Base-by-base conservation (phyloP, 2,797 vertebrate genomes). In the Acanthurus leucopareius region DNA sequence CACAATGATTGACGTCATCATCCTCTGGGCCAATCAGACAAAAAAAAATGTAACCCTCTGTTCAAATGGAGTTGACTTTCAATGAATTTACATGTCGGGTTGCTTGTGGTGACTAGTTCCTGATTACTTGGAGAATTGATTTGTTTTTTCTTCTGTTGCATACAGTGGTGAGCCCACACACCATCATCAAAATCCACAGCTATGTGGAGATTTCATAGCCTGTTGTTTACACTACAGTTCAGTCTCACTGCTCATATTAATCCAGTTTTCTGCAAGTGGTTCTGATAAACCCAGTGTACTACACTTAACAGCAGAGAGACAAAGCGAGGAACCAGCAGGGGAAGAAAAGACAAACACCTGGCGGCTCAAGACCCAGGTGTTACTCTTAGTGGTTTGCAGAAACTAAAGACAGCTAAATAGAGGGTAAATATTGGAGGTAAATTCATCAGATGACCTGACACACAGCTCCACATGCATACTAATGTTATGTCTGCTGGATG, bases 11-110 rank as follows among this genome's bases (percentile, higher is more conserved):
- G 56, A 64, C 4, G 17, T 54, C 47, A 57, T 47, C 63, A 19
- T 1, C 40, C 54, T 5, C 20, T 15, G 8, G 20, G 69, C 69
- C 22, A 77, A 16, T 77, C 35, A 49, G 58, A 32, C 28, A 40
- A 40, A 40, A 53, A 40, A 53, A 47, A 28, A 52, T 15, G 56
- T 38, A n/a, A 32, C 17, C 3, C 47, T 53, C 22, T 48, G 28
- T 75, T 51, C 53, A 60, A 45, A 22, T 60, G 35, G 19, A 10
- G 16, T 32, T 47, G 20, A 66, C 25, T 0, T 54, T 13, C 1
- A 10, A 25, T 35, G 2, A 35, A 28, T 52, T 40, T 40, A 40
- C 40, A 40, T 40, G 40, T 10, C 10, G 40, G 40, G 28, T 32
- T 40, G 40, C 7, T 0, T 8, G 40, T 40, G 6, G 40, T 40